Evolutionary conservation across 2,888 invertebrate genomes (phyloP), one percentile per base, ranked within the genome.

Genomic region (Lithophane ornitopus): DNA sequence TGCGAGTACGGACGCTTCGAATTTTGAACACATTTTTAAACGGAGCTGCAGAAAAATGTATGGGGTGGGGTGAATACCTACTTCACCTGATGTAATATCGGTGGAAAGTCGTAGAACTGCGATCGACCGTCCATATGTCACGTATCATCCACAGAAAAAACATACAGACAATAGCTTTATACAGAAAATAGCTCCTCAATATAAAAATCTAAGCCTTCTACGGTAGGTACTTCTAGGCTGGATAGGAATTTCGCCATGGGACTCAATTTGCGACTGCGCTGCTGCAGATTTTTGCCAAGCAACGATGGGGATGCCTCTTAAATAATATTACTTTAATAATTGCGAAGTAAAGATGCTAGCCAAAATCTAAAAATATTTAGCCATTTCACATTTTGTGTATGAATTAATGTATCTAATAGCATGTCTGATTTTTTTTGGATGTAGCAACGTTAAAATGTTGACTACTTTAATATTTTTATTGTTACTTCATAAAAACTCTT

Each of bases 11-110:
- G 44, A 59, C 46, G 74, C 28, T 69, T 69, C 73, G 65, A 68
- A 81, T 74, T 84, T 82, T 81, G 74, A 69, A 84, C 78, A 71
- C 78, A 62, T 84, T 84, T 80, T 84, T 81, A 74, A 77, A 83
- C 41, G 61, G 54, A 58, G 41, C 59, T 74, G 70, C 61, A 63
- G 52, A 77, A 82, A 84, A 66, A 84, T 70, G 70, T 73, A 78
- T 78, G 52, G 62, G 54, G 56, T 46, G 59, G 46, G 66, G 52
- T 81, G 76, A 78, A 52, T 56, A 74, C n/a, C 14, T 69, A 74
- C 56, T 58, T 63, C 56, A n/a, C 11, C n/a, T 39, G 58, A 34
- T 52, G 14, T 44, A 22, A 56, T 78, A n/a, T 16, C 14, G 2
- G 61, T 7, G 26, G 16, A 28, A 56, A 49, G 41, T 39, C 2